Evolutionary conservation across 1,140 invertebrate genomes (phyloP).

Genomic region (Plectrocnemia conspersa): DNA sequence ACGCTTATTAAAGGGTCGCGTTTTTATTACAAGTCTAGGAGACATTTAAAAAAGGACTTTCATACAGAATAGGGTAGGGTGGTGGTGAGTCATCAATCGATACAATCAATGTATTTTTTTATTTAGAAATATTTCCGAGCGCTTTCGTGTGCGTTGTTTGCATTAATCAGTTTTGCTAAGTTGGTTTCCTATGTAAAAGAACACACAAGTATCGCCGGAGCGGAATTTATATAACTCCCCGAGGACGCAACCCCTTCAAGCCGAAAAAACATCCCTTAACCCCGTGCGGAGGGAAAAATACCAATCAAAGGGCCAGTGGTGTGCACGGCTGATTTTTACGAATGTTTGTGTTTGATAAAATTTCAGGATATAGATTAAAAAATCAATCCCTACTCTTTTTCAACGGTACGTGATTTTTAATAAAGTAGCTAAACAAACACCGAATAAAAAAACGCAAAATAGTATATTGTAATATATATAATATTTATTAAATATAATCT

Average conservation of each 20-base stretch:
- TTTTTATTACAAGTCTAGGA: constrained; percentile 30
- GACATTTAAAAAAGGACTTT: constrained; percentile 29
- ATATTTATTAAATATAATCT: background rate
- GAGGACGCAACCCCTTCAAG: constrained; percentile 34
- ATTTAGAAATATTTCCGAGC: background rate
- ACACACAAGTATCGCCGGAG: constrained; percentile 11
- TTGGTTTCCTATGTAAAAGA: constrained; percentile 23
- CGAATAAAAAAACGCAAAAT: background rate
- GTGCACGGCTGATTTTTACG: background rate
- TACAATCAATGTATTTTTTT: constrained; percentile 33
- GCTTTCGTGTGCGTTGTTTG: constrained; percentile 2
- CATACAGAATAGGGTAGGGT: background rate
- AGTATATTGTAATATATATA: background rate
- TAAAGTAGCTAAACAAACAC: too few relatives aligned
- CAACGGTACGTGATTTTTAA: background rate
- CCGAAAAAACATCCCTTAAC: constrained; percentile 32
- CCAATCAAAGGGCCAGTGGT: constrained; percentile 33
- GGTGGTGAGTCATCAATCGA: constrained; percentile 19
- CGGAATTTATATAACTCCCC: constrained; percentile 28
- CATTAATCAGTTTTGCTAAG: constrained; percentile 13
- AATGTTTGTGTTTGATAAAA: background rate
- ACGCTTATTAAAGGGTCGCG: constrained; percentile 33
- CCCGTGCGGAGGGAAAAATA: constrained; percentile 29
- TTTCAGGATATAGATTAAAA: background rate
- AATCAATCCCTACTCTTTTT: background rate